Conservation (phyloP, 2,797 vertebrate species). For the Acrossocheilus fasciatus region DNA sequence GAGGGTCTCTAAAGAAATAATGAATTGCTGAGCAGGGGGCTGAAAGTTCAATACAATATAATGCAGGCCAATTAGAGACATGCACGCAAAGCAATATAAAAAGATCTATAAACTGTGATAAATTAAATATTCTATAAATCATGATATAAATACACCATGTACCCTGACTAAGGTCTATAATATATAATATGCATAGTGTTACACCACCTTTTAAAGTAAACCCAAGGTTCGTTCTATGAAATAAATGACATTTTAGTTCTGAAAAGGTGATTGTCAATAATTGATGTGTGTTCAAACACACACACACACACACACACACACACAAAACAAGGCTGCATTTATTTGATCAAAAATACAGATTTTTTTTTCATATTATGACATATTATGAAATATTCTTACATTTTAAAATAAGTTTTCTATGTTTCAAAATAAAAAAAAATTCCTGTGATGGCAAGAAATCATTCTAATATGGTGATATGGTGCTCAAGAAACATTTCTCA, state of each 20-base stretch:
- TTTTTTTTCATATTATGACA: too few species aligned
- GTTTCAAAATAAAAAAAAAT: not conserved
- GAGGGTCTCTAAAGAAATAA: slow-evolving; percentile 24
- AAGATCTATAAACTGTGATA: not conserved
- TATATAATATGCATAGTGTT: not conserved
- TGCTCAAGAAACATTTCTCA: not conserved
- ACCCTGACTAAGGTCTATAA: not conserved
- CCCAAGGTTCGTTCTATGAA: not conserved
- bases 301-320: too few species aligned
- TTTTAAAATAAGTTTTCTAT: not conserved
- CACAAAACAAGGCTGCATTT: not conserved
- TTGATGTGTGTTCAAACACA: too few species aligned
- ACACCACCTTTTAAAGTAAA: not conserved
- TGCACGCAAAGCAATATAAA: not conserved
- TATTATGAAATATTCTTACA: not conserved
- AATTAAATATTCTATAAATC: not conserved
- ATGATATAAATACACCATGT: slow-evolving; percentile 1
- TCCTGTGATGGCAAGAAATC: not conserved
- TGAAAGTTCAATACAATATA: slow-evolving; percentile 8
- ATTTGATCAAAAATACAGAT: not conserved
- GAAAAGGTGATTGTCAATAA: too few species aligned
- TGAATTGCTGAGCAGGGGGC: slow-evolving; percentile 8
- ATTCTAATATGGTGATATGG: not conserved
- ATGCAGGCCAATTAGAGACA: slow-evolving; percentile 25
- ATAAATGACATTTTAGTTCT: not conserved